Conservation (phyloP, 2,797 vertebrate species). For the Siniperca scherzeri region DNA sequence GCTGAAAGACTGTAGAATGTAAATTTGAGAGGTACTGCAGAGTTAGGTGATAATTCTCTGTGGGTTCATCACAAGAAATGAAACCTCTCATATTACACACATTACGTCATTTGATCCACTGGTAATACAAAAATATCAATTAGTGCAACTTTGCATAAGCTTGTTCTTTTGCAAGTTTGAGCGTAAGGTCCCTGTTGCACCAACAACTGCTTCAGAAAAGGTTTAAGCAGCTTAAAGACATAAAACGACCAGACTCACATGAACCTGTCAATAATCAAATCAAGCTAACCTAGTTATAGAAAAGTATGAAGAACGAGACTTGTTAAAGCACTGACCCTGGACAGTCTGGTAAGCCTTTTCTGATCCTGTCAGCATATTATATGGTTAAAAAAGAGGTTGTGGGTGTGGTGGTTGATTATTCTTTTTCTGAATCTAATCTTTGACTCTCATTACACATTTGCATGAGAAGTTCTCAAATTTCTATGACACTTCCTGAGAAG, state of each 20-base stretch:
- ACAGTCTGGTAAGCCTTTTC: background rate
- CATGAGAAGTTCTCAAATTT: background rate
- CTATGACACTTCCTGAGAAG: background rate
- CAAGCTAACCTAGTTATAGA: background rate
- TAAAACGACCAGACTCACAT: background rate
- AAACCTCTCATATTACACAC: background rate
- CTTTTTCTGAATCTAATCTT: background rate
- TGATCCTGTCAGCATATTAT: background rate
- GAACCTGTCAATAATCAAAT: background rate
- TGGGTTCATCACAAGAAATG: background rate
- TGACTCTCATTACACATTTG: background rate
- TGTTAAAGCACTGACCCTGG: background rate
- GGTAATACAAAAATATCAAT: background rate
- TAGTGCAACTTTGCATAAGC: background rate
- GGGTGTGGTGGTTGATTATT: background rate
- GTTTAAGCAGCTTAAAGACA: conserved; percentile 6
- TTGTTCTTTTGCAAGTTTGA: background rate
- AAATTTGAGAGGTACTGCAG: no score
- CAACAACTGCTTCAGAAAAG: background rate
- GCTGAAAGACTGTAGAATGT: no score
- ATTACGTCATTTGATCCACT: background rate
- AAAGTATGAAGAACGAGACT: background rate
- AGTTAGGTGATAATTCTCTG: no score
- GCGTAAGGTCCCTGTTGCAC: background rate
- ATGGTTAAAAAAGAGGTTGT: background rate